Evolutionary conservation across 2,113 vertebrate genomes (phyloP), one percentile per base, ranked within the genome.

Genomic region (Menura novaehollandiae): DNA sequence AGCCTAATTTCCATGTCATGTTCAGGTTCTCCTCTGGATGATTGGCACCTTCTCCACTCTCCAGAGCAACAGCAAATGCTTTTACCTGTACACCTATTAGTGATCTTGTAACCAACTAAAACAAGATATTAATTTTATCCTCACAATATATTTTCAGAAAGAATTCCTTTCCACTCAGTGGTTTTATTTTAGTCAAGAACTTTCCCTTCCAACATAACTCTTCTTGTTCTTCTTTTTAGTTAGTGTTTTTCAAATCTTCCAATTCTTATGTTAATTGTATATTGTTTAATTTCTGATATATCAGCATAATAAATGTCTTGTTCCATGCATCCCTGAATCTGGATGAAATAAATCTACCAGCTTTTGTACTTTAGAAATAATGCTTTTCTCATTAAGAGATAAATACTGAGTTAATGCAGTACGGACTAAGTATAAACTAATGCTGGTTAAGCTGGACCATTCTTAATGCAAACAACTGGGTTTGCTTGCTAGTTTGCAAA

Each of bases 31-130:
- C 10, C 27, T 84, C 59, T 63, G 33, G 3, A 20, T 66, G 18
- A 44, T 8, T 55, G 26, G 7, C 47, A 59, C 2, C 3, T 4
- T 4, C 8, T 15, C 24, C 28, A 16, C 22, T 4, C 3, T 5
- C 8, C 51, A 15, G 7, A 46, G 12, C 22, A 75, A 53, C 8
- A 72, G 47, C 15, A 63, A 58, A 47, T 55, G 28, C 14, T 92
- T 33, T 75, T 46, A 33, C 13, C 22, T 41, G 26, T 46, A 22
- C 4, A 15, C 4, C 9, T 85, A 18, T 27, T 43, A 24, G 8
- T 66, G 10, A 66, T n/a, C 6, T 74, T 87, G 44, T 37, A 77
- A 44, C 46, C 11, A 53, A 22, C 67, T 58, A 19, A 59, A 56
- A 39, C 0, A 43, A 82, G 85, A 55, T 15, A 71, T 2, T 4